Evolutionary conservation across 1,140 invertebrate species (phyloP), one percentile per base, ranked within the genome.

Genomic region (Melitaea cinxia): DNA sequence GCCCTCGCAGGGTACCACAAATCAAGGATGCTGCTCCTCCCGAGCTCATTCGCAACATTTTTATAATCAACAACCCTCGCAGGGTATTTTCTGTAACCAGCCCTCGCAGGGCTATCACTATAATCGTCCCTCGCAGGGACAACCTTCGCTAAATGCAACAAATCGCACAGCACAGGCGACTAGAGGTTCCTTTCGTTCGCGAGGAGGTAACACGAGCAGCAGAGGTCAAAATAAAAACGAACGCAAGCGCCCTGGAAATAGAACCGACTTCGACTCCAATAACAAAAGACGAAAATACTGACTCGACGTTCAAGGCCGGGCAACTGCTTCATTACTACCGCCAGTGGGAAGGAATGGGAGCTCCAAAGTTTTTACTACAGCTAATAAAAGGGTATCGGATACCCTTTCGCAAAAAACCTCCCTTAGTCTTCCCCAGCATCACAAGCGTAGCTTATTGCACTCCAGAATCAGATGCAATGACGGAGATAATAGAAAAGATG

Each of bases 371-470:
- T n/a, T 3, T 73, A 0, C 12, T 77, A 19, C 56, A 57, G 56
- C 63, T 75, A 67, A 74, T 77, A 68, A 50, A 10, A 60, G 65
- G 75, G 49, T 76, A 76, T 53, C 69, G 65, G 30, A 77, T 72
- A 64, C 75, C 67, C 1, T 77, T 74, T 26, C 14, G 14, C 17
- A 42, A 45, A 23, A 70, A 57, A 30, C 72, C 68, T 28, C 62
- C 70, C n/a, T 23, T 74, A 1, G 60, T 47, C 14, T n/a, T 58
- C 0, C 70, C 64, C 21, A 58, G 17, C n/a, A 50, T 33, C 53
- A 53, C 33, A 58, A 15, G 17, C 9, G 54, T 24, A 53, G 1
- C 0, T 60, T 17, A n/a, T 47, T 23, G n/a, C 14, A 68, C 59
- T 19, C 7, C 0, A 0, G 30, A 26, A 3, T 70, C 70, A 1